Evolutionary conservation across 2,888 invertebrate genomes (phyloP), one percentile per base, ranked within the genome.

Genomic region (Ptycholaimellus sp.): DNA sequence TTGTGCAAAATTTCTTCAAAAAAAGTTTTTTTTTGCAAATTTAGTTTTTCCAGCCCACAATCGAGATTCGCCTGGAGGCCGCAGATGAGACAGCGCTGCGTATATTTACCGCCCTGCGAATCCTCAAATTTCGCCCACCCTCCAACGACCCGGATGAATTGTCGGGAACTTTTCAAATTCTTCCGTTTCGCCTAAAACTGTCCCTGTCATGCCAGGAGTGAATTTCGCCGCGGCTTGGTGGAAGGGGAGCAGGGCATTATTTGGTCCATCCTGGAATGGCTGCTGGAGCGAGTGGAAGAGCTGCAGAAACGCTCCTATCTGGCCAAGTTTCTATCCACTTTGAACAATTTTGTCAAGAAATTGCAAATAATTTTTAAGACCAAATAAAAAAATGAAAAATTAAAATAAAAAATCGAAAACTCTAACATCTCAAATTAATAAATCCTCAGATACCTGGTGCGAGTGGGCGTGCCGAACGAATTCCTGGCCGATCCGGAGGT

Each of bases 231-330:
- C 47, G 71, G 71, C n/a, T 53, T 73, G 30, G 68, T 73, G 1
- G 67, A 69, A 37, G 81, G 79, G 16, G 74, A 78, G 46, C 70
- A 76, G 35, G 67, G 69, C 45, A 70, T 73, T 1, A 68, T 81
- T 35, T 73, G 77, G 56, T 73, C 76, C 11, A 73, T 78, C 37
- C 58, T 82, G 35, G 69, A 73, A 57, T 83, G 80, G 78, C 65
- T 81, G 7, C 65, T 82, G 18, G 67, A 69, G 13, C 72, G 74
- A 47, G 68, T 72, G 40, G 71, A 73, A 2, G 72, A 75, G 45
- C 70, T 77, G 21, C 72, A 72, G 54, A 77, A 78, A 50, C 67
- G 81, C 36, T 77, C 78, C 0, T 83, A 83, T 61, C 67, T 82
- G 36, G 76, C 80, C n/a, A 71, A 59, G 38, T 66, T 56, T 49